Evolutionary conservation across 2,888 invertebrate genomes (phyloP).

Genomic region (Meiosimyza platycephala): DNA sequence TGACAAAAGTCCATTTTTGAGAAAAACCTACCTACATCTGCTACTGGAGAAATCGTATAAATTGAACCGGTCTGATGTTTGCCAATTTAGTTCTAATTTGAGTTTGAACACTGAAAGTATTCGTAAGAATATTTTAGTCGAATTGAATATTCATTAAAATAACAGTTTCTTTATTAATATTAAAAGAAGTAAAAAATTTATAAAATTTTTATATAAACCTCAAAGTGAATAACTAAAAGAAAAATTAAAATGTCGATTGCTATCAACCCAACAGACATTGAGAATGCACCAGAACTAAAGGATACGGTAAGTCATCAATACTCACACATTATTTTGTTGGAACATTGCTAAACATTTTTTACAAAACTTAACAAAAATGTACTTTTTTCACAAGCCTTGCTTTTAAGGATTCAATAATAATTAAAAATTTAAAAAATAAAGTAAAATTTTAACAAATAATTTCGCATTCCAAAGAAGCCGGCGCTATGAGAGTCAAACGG

Average conservation of each 20-base stretch:
- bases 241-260: constrained; percentile 54
- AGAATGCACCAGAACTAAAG: constrained; percentile 55
- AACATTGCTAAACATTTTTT: not conserved
- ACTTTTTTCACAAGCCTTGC: constrained; percentile 7
- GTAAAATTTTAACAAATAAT: not conserved
- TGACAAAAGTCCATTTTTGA: not conserved
- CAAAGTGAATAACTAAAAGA: not conserved
- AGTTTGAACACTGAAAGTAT: not conserved
- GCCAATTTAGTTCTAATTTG: constrained; percentile 30
- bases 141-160: not conserved
- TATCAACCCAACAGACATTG: constrained; percentile 53
- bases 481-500: not conserved
- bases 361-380: not conserved
- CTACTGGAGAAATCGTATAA: constrained; percentile 25
- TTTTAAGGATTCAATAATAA: constrained; percentile 18
- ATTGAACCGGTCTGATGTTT: not conserved
- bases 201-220: not conserved
- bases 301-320: constrained; percentile 57
- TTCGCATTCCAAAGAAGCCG: not conserved
- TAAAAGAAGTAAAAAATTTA: not conserved
- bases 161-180: not conserved
- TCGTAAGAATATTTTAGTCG: not conserved
- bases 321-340: not conserved
- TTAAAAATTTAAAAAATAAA: not conserved
- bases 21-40: not conserved